A percentile compares a stretch with the other conserved stretches of the same genome.
Conservation (phyloP, 2,797 vertebrate genomes). For the Myiotriccus ornatus region DNA sequence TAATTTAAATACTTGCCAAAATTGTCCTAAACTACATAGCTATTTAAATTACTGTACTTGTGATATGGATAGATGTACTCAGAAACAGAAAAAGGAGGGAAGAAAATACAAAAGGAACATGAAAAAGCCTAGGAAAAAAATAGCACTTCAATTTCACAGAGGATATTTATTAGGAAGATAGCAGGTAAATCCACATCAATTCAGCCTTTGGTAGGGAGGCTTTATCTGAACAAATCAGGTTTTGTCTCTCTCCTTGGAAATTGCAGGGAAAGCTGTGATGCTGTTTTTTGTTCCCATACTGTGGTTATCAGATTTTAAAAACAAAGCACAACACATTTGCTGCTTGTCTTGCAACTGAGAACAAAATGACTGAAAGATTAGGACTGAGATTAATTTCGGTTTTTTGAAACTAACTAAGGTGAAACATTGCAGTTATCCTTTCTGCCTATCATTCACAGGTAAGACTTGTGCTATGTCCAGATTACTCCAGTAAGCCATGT, state of each 20-base stretch:
- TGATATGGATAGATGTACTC: neutral
- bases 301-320: neutral
- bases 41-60: neutral
- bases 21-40: neutral
- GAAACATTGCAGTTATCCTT: neutral
- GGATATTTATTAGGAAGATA: slow-evolving; percentile 1
- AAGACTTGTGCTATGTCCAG: neutral
- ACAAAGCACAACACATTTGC: neutral
- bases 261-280: neutral
- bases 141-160: neutral
- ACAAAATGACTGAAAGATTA: neutral
- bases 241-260: neutral
- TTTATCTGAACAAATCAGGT: neutral
- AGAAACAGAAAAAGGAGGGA: neutral
- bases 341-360: neutral
- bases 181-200: neutral
- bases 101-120: neutral
- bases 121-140: neutral
- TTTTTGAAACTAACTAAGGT: neutral
- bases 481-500: neutral
- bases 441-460: neutral
- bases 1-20: neutral
- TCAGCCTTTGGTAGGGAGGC: neutral
- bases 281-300: neutral
- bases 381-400: neutral